phyloP scores from a whole-genome alignment of 2,797 vertebrate genomes.

The Arrhamphus sclerolepis region DNA sequence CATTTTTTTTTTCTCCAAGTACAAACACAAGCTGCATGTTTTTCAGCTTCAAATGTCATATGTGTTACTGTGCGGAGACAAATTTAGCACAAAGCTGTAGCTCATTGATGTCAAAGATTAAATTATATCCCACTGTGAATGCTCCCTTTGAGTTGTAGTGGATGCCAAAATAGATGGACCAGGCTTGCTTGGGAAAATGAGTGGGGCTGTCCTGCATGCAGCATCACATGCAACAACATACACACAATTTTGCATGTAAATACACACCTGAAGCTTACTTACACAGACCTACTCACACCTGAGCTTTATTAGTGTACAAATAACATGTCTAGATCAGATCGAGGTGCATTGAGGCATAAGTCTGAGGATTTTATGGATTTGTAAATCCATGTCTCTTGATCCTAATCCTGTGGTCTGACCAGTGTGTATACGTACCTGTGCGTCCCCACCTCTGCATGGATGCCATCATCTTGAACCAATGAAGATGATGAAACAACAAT shows the following conservation, averaged over 20 bases:
- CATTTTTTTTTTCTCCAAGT: constrained; percentile 10
- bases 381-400: constrained; percentile 28
- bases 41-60: constrained; percentile 11
- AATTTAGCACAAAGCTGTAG: constrained; percentile 36
- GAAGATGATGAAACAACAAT: not conserved
- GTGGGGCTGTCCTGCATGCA: constrained; percentile 5
- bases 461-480: not conserved
- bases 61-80: constrained; percentile 9
- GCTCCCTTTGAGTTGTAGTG: constrained; percentile 23
- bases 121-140: constrained; percentile 49
- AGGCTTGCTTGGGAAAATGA: constrained; percentile 22
- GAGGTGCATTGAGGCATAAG: constrained; percentile 33
- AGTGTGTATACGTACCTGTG: constrained; percentile 8
- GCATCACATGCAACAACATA: constrained; percentile 1
- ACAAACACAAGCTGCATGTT: constrained; percentile 19
- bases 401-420: constrained; percentile 35
- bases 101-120: constrained; percentile 34
- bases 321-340: constrained; percentile 45
- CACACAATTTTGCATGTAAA: not conserved
- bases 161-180: constrained; percentile 31
- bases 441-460: constrained; percentile 4
- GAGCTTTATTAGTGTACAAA: not conserved
- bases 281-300: constrained; percentile 3
- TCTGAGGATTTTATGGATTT: constrained; percentile 42
- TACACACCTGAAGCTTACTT: not conserved